Evolutionary conservation across 2,113 vertebrate genomes (phyloP).

Genomic region (Tinamus guttatus): DNA sequence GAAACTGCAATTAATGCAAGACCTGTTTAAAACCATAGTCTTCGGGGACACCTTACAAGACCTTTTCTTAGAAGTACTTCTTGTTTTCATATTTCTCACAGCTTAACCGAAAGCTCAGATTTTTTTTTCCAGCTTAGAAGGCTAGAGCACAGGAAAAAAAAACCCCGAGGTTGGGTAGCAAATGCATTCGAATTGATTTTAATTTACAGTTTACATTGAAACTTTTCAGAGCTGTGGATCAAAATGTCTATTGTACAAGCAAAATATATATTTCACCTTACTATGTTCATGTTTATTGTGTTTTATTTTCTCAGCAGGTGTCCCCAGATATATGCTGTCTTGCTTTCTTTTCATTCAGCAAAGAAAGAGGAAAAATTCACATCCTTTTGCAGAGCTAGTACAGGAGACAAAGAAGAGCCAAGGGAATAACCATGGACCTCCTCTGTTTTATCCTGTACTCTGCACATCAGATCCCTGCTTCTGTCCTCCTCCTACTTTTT

Average conservation of each 20-base stretch:
- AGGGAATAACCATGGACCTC: neutral
- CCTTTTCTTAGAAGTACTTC: conserved; percentile 43
- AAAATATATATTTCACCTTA: conserved; percentile 1
- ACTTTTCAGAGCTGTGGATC: conserved; percentile 26
- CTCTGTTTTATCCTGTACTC: neutral
- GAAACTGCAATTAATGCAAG: conserved; percentile 69
- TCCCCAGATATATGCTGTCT: neutral
- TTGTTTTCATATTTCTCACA: conserved; percentile 7
- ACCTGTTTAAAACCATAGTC: conserved; percentile 52
- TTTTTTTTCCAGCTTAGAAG: neutral
- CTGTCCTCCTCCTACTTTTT: neutral
- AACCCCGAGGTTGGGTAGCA: neutral
- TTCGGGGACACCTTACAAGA: conserved; percentile 37
- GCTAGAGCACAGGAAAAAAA: neutral
- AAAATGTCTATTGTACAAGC: conserved; percentile 24
- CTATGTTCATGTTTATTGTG: conserved; percentile 22
- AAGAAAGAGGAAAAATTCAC: neutral
- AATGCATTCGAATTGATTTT: conserved; percentile 34
- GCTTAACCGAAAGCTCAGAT: conserved; percentile 14
- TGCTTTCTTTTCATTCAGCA: neutral
- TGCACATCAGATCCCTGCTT: neutral
- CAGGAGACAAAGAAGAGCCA: conserved; percentile 22
- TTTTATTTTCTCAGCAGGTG: conserved; percentile 26
- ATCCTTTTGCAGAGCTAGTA: neutral
- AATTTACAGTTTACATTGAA: conserved; percentile 36